phyloP scores from a whole-genome alignment of 2,888 invertebrate genomes.

The Norana najaformis region DNA sequence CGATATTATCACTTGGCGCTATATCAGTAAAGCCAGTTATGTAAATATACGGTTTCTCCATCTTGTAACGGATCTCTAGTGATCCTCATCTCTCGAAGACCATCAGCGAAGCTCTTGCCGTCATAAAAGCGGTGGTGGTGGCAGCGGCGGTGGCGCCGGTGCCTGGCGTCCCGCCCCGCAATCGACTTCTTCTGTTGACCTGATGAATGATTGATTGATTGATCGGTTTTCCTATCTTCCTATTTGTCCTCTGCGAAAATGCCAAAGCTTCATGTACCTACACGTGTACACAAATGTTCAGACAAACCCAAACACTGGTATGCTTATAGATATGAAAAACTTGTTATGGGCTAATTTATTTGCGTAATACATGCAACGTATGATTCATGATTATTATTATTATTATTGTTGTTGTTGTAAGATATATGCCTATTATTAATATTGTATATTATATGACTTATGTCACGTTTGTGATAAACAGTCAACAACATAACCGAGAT shows the following conservation, averaged over 20 bases:
- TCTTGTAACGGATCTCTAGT: neutral
- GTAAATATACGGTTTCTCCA: neutral
- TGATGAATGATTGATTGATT: constrained; percentile 16
- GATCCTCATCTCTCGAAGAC: neutral
- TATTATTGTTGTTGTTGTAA: neutral
- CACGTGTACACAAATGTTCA: neutral
- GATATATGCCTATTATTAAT: neutral
- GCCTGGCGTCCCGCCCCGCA: neutral
- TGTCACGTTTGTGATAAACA: neutral
- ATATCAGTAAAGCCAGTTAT: neutral
- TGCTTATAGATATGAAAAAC: neutral
- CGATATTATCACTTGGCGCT: neutral
- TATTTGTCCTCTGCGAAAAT: neutral
- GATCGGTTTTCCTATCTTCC: neutral
- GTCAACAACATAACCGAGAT: neutral
- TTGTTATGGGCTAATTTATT: neutral
- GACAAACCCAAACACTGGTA: neutral
- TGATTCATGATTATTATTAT: neutral
- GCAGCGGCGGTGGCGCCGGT: neutral
- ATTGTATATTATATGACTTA: neutral
- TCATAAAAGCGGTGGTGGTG: neutral
- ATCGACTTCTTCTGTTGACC: neutral
- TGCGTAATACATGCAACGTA: too few relatives aligned
- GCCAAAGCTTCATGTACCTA: neutral
- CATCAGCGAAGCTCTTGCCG: neutral